Evolutionary conservation across 2,888 invertebrate species (phyloP), one percentile per base, ranked within the genome.

Genomic region (Ephialtes manifestator): DNA sequence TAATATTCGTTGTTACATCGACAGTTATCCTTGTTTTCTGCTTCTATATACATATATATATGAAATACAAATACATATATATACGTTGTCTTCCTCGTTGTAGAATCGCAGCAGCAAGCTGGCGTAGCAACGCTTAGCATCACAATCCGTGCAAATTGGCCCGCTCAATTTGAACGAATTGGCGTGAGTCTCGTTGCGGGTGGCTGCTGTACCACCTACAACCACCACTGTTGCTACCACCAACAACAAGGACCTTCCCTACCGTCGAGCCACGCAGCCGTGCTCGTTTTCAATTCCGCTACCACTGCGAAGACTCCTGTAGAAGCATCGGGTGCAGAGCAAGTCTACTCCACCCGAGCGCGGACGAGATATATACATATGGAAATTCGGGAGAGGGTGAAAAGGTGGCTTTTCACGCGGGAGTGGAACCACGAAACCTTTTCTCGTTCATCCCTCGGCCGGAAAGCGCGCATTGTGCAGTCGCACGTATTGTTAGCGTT

Each of bases 91-190:
- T 7, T 8, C 46, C 48, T 20, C 35, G 53, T 76, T 63, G 81
- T 70, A 53, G 43, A 76, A 84, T 68, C 58, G 67, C 70, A 71
- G 79, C 28, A 71, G 58, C 67, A 77, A 70, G 31, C 74, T 67
- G 65, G 65, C 82, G 83, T 55, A 87, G 87, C 87, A 88, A 81
- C 89, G 90, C 88, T 92, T 92, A 92, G 90, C 92, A 92, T 91
- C 89, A 92, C 92, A 92, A 92, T 92, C 91, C 90, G 86, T 84
- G 88, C 91, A 91, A 92, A 91, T 92, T 92, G 92, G 89, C 86
- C 86, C 88, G 90, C 89, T 90, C 89, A 91, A 91, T 90, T 91
- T 90, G 89, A 89, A 89, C 89, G 89, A 90, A 90, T 90, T 90
- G 89, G 87, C 86, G 75, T 70, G 76, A 75, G 82, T 83, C 86